These are phyloP conservation scores for Hylaeus anthracinus DNA, from an alignment of 1,140 invertebrate genomes.

Conservation along the genomic window DNA sequence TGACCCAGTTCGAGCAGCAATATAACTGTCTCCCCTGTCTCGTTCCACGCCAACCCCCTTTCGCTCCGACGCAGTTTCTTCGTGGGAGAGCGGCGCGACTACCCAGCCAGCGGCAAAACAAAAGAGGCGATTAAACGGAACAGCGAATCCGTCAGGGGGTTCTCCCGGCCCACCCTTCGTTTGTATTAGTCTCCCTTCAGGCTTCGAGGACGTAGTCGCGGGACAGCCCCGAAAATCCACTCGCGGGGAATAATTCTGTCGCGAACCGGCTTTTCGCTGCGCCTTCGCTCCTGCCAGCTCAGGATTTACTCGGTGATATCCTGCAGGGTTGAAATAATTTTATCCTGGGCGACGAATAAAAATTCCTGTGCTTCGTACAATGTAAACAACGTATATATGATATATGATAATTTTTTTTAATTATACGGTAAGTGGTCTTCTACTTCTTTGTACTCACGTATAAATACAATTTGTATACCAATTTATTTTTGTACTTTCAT, in stretches of 20 bases:
- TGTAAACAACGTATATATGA: no score
- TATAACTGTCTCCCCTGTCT: constrained; percentile 25
- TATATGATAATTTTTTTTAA: no score
- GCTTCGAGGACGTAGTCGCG: constrained; percentile 20
- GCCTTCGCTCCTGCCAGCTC: constrained; percentile 9
- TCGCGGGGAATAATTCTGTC: constrained; percentile 47
- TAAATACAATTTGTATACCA: no score
- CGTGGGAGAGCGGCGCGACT: not conserved
- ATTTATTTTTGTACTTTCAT: no score
- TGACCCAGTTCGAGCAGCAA: constrained; percentile 23
- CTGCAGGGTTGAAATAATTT: no score
- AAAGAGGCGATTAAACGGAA: constrained; percentile 59
- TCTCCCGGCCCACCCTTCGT: constrained; percentile 3
- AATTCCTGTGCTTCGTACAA: no score
- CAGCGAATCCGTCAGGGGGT: constrained; percentile 28
- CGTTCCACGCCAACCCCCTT: not conserved
- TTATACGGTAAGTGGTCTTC: no score
- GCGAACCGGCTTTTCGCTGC: constrained; percentile 40
- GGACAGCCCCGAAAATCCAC: constrained; percentile 32
- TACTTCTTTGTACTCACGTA: no score
- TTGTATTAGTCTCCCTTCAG: constrained; percentile 8
- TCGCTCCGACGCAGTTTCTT: not conserved
- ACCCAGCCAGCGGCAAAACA: constrained; percentile 33
- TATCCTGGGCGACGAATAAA: no score
- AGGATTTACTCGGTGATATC: constrained; percentile 52